Base-by-base conservation (phyloP, 1,140 invertebrate species). In the Conus ventricosus region DNA sequence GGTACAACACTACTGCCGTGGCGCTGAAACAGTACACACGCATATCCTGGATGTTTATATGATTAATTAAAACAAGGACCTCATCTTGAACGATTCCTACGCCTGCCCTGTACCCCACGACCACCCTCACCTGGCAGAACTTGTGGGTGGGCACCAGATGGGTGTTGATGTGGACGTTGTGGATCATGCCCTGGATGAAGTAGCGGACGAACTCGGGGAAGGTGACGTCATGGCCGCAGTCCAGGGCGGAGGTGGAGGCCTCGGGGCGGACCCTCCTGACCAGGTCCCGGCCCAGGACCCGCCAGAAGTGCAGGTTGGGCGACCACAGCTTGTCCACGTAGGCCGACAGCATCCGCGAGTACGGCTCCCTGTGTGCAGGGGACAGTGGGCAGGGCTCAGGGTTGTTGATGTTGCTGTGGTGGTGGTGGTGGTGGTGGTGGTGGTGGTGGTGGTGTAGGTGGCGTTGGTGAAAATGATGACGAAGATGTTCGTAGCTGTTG, bases 271-370 rank as follows among this genome's bases (percentile, higher is more conserved):
- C 92, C 13, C 90, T 89, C 10, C 85, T 51, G 0, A 92, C 89
- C 20, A 93, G 91, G 54, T 85, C 91, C 67, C 85, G 90, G 1
- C 93, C 93, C 60, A 92, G 91, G 17, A 91, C 90, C 67, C 88
- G 89, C 93, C 93, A 94, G 67, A 92, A 94, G 20, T 90, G 90
- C 15, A 92, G 91, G 83, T 93, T 94, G n/a, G 93, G 93, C 5
- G 93, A 90, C 85, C 92, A 94, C n/a, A 94, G 78, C 88, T 94
- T 94, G 86, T 94, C 93, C 23, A 92, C 90, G 78, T 92, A 94
- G 20, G 92, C 93, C 0, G 93, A 94, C 1, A 94, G 57, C 13
- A 94, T 84, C 20, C 93, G 76, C 53, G 92, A 91, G 87, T 90
- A 94, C 6, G 93, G 93, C 76, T 94, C 93, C 51, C 93, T 85